Evolutionary conservation across 2,113 vertebrate genomes (phyloP), one percentile per base, ranked within the genome.

Genomic region (Gasterosteus nipponicus): DNA sequence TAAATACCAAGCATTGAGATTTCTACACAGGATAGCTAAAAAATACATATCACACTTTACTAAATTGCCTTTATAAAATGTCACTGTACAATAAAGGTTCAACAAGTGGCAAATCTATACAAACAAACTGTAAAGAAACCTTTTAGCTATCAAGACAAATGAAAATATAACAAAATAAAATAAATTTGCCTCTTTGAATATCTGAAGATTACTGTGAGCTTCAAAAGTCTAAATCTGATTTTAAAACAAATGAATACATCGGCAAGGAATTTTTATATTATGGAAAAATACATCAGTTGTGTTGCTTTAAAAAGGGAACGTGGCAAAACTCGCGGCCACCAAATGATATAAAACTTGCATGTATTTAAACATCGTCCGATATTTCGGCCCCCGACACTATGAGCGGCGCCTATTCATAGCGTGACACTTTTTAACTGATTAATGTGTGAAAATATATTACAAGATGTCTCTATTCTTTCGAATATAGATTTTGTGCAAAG

Each of bases 21-120:
- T 86, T 86, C 90, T 93, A 93, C 71, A 91, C 72, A 82, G 77
- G 75, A 86, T 87, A 82, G 89, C 92, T 93, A 93, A 93, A 93
- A 92, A 90, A 92, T 85, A 93, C 87, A 63, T 87, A 57, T 85
- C 85, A 92, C 89, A 92, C 89, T 92, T 83, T 86, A 83, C 79
- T 91, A 87, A 91, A 90, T 77, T 89, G 79, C 90, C 86, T 84
- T 88, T 84, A 90, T 91, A 89, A 87, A 93, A 93, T 90, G 93
- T 86, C 85, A 93, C 82, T 92, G 90, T 91, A 87, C 90, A 93
- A 89, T 90, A 92, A 88, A 92, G 75, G 87, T 89, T 93, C 70
- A 85, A 84, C 62, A 67, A 91, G 91, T 87, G 86, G 81, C 75
- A 83, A 89, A 83, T 90, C 80, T 91, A 92, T 91, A 93, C 87